Base-by-base conservation (phyloP, 1,140 invertebrate genomes). In the Triops cancriformis region DNA sequence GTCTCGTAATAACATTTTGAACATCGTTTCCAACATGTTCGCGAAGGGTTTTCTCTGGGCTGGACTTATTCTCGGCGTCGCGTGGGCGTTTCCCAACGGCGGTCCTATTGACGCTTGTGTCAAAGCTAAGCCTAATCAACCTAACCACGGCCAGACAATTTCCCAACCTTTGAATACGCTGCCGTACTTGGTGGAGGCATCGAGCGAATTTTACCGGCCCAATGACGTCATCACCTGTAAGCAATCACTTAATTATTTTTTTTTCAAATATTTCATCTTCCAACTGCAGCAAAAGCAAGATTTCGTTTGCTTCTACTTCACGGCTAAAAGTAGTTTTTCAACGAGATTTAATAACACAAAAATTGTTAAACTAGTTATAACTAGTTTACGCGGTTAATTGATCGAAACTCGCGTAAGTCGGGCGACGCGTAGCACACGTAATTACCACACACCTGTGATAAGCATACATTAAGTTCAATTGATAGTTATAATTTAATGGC, bases 21-120 rank as follows among this genome's bases (percentile, higher is more conserved):
- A 74, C 18, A 28, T 26, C 37, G 11, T 12, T 74, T 4, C 18
- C n/a, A 28, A 76, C n/a, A 45, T 45, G 26, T 43, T 43, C 12
- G 27, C 45, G 27, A 31, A 43, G 74, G 18, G 26, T 14, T 41
- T 43, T 23, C 74, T 76, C 11, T 41, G 37, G 26, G 74, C 37
- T 11, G 74, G 37, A 14, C 18, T 31, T 73, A 28, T 41, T 9
- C 9, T 74, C 18, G 72, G 80, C 11, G 73, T 79, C 41, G 83
- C 80, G 14, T 31, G 74, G 12, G 86, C 82, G 41, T 92, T 93
- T 81, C 91, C 91, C 0, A 91, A 92, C 80, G 92, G 92, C 11
- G 91, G 90, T 5, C 92, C 92, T 0, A 88, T 92, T 11, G 91
- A 93, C 82, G 89, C 90, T 26, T 93, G 91, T 82, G 91, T 92